Evolutionary conservation across 2,113 vertebrate genomes (phyloP).

Genomic region (Suncus etruscus): DNA sequence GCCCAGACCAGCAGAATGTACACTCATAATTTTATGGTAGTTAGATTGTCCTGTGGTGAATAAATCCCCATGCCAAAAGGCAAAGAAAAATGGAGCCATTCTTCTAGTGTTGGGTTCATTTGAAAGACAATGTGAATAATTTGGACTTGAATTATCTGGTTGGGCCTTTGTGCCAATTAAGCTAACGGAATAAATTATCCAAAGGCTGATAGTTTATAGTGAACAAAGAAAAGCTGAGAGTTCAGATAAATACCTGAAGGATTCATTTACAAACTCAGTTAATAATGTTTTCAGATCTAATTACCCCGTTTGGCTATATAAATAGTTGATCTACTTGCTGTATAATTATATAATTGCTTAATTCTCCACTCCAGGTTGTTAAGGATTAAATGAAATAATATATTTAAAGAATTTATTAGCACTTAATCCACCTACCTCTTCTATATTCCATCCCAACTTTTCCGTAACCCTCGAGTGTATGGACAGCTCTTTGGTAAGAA

Average conservation of each 20-base stretch:
- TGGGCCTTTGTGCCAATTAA: slow-evolving; percentile 61
- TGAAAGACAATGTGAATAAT: slow-evolving; percentile 69
- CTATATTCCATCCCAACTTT: not conserved
- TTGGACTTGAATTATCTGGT: slow-evolving; percentile 63
- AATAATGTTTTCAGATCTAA: slow-evolving; percentile 74
- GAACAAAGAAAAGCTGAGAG: slow-evolving; percentile 63
- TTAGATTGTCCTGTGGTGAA: not conserved
- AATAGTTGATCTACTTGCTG: slow-evolving; percentile 70
- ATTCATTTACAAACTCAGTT: slow-evolving; percentile 76
- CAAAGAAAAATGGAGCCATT: not conserved
- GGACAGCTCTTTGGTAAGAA: not conserved
- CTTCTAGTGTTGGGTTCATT: slow-evolving; percentile 42
- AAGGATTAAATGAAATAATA: slow-evolving; percentile 48
- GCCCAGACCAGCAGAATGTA: accelerated
- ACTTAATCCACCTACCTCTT: not conserved
- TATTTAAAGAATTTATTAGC: slow-evolving; percentile 9
- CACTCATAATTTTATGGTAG: not conserved
- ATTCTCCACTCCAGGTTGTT: slow-evolving; percentile 31
- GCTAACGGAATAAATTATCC: slow-evolving; percentile 64
- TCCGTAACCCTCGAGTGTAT: not conserved
- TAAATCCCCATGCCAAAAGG: not conserved
- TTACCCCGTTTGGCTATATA: slow-evolving; percentile 71
- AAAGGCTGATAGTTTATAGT: slow-evolving; percentile 55
- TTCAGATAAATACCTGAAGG: slow-evolving; percentile 73
- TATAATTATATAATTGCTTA: slow-evolving; percentile 67